Percentiles rank a stretch among this genome's conserved stretches.
These are phyloP conservation scores for Symphodus melops DNA, from an alignment of 2,113 vertebrate genomes.

Conservation along the genomic window DNA sequence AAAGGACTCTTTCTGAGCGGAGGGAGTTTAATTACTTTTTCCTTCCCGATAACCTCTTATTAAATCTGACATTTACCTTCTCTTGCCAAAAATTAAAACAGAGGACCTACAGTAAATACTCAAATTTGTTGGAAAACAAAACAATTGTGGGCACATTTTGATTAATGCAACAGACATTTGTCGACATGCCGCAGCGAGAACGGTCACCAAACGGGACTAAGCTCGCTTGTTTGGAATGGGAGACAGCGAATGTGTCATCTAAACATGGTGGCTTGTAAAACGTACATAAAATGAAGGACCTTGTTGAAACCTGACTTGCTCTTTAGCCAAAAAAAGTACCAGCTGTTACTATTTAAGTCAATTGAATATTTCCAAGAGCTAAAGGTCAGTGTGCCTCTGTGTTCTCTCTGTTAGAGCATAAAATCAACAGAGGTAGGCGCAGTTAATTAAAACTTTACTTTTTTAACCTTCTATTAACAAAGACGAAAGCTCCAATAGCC, in stretches of 20 bases:
- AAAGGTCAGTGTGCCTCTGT: constrained; percentile 12
- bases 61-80: constrained; percentile 67
- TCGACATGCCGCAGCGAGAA: constrained; percentile 12
- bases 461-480: no score
- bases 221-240: constrained; percentile 14
- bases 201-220: constrained; percentile 24
- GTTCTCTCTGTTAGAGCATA: constrained; percentile 18
- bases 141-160: constrained; percentile 45
- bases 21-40: constrained; percentile 71
- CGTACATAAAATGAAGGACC: constrained; percentile 17
- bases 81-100: constrained; percentile 56
- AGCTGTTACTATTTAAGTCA: constrained; percentile 21
- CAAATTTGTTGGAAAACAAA: constrained; percentile 58
- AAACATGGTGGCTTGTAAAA: constrained; percentile 16
- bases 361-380: constrained; percentile 44
- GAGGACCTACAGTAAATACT: constrained; percentile 39
- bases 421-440: neutral
- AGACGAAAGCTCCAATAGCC: no score
- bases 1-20: constrained; percentile 62
- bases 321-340: constrained; percentile 20
- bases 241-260: constrained; percentile 26
- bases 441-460: no score
- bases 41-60: constrained; percentile 75
- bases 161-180: constrained; percentile 31
- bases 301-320: constrained; percentile 16